These are phyloP conservation scores for Magallana angulata DNA, from an alignment of 1,140 invertebrate species.

Conservation along the genomic window DNA sequence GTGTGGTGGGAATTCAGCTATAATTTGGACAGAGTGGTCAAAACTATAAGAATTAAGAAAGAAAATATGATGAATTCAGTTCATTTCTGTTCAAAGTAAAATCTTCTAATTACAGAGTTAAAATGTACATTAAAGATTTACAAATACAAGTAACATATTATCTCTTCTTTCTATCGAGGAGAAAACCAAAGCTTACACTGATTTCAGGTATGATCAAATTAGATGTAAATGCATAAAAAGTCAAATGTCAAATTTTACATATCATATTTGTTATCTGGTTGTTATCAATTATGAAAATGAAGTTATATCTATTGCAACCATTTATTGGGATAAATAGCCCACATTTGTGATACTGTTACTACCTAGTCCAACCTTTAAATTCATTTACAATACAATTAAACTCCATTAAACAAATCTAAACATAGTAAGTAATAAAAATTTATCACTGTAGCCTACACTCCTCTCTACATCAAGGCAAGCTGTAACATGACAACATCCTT, in stretches of 20 bases:
- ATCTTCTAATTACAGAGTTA: too few relatives aligned
- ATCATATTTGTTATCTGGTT: too few relatives aligned
- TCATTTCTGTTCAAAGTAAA: too few relatives aligned
- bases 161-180: too few relatives aligned
- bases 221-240: too few relatives aligned
- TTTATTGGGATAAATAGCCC: not conserved
- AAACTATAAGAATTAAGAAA: not conserved
- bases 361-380: not conserved
- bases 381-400: not conserved
- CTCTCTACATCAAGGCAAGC: constrained; percentile 1
- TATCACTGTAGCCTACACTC: constrained; percentile 13
- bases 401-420: constrained; percentile 8
- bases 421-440: not conserved
- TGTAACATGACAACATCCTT: constrained; percentile 19
- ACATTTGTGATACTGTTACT: not conserved
- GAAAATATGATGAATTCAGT: not conserved
- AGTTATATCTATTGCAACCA: not conserved
- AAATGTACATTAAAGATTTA: too few relatives aligned
- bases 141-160: too few relatives aligned
- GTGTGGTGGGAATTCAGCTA: not conserved
- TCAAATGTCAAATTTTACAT: too few relatives aligned
- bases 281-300: too few relatives aligned
- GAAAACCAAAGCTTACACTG: too few relatives aligned
- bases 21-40: not conserved
- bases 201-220: too few relatives aligned